Evolutionary conservation across 1,140 invertebrate species (phyloP).

Genomic region (Medauroidea extradentata): DNA sequence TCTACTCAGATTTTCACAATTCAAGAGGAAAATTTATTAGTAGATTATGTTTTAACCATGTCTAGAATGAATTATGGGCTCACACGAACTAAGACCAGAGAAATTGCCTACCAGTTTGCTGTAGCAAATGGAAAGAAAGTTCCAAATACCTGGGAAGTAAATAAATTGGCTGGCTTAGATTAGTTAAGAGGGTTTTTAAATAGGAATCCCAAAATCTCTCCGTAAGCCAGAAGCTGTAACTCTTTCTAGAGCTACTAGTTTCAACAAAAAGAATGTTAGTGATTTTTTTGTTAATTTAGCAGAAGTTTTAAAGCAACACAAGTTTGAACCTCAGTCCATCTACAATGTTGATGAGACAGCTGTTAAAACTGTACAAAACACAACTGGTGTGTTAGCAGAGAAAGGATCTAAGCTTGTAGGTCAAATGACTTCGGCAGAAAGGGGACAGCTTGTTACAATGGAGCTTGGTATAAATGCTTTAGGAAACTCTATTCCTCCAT

Average conservation of each 20-base stretch:
- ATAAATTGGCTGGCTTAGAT: constrained; percentile 32
- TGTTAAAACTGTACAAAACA: constrained; percentile 35
- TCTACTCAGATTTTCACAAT: too few relatives aligned
- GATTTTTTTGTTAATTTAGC: constrained; percentile 35
- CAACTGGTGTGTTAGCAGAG: constrained; percentile 32
- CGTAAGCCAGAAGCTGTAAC: constrained; percentile 42
- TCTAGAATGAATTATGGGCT: constrained; percentile 33
- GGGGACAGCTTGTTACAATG: constrained; percentile 41
- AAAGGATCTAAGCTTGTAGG: constrained; percentile 38
- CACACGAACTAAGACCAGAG: constrained; percentile 23
- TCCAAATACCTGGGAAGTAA: constrained; percentile 20
- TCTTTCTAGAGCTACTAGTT: constrained; percentile 36
- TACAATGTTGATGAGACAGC: constrained; percentile 43
- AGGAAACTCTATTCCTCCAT: constrained; percentile 29
- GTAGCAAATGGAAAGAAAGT: constrained; percentile 7
- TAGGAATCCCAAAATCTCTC: constrained; percentile 35
- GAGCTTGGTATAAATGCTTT: constrained; percentile 23
- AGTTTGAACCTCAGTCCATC: constrained; percentile 29
- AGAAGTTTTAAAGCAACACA: constrained; percentile 27
- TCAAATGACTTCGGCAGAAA: constrained; percentile 32
- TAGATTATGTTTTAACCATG: constrained; percentile 26
- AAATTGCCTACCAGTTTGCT: constrained; percentile 18
- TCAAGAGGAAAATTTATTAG: constrained; percentile 1
- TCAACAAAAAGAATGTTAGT: constrained; percentile 39
- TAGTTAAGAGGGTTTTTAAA: constrained; percentile 42